Base-by-base conservation (phyloP, 2,888 invertebrate genomes). In the Heliconius charithonia region DNA sequence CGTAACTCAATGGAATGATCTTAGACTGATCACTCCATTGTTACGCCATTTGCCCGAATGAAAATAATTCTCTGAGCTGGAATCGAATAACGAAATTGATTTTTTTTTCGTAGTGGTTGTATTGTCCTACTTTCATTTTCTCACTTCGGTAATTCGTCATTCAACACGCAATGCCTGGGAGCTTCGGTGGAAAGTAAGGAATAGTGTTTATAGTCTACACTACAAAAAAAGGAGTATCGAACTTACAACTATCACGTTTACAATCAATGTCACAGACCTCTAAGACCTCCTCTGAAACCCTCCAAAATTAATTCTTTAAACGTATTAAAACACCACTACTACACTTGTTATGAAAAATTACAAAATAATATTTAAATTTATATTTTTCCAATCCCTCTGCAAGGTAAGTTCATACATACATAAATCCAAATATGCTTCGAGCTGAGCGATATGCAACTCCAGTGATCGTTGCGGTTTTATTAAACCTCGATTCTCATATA, bases 381-480 rank as follows among this genome's bases (percentile, higher is more conserved):
- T 37, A 69, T 41, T 25, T 59, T 59, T 59, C 10, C 29, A 72
- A 59, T 59, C 6, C 72, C 13, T 27, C n/a, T 32, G n/a, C 32
- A 59, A 16, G 7, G 32, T n/a, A 72, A 10, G 32, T 72, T 9
- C 32, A 56, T 56, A 16, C 32, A 56, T 56, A 71, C 56, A 37
- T 32, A 72, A 59, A 72, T 59, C 59, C 72, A 72, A 72, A 72
- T 59, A 72, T n/a, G 72, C 59, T 59, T 19, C 72, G 32, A 59
- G 72, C 72, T 37, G 37, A 72, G 72, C 72, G 59, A 25, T 59
- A 59, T 72, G 72, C 74, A 74, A 29, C 41, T 74, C 63, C 41
- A 63, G 74, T 63, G 74, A 74, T 74, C 74, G 74, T 29, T 65
- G 74, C 41, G 74, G 74, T 74, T 74, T 74, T 72, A 72, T 72